phyloP scores from a whole-genome alignment of 2,113 vertebrate genomes.

The Solenodon paradoxus region DNA sequence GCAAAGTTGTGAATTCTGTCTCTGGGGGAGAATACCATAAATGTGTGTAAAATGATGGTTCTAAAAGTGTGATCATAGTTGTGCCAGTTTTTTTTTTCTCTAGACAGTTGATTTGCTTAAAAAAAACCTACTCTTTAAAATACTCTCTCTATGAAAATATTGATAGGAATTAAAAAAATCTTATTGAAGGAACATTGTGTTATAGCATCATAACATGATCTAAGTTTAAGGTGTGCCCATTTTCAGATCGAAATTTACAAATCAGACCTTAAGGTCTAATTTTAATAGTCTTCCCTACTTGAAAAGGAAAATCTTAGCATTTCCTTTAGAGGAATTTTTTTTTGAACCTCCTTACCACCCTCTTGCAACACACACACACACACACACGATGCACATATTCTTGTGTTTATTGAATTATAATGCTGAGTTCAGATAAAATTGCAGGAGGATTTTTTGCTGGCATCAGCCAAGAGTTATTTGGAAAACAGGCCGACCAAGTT shows the following conservation, averaged over 20 bases:
- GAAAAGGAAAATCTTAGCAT: not conserved
- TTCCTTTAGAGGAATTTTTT: not conserved
- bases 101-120: not conserved
- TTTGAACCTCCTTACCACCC: not conserved
- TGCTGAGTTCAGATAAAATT: conserved; percentile 31
- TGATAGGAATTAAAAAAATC: not conserved
- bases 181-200: no score
- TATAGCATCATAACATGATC: no score
- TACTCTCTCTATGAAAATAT: conserved; percentile 23
- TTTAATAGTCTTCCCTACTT: not conserved
- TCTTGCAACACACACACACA: not conserved
- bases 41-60: not conserved
- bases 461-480: conserved; percentile 18
- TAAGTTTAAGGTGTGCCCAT: no score
- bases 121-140: not conserved
- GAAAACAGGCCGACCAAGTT: conserved; percentile 62
- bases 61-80: not conserved
- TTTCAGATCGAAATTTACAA: no score
- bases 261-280: not conserved
- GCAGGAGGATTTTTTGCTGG: not conserved
- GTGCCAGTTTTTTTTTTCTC: not conserved
- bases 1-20: not conserved
- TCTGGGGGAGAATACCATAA: not conserved
- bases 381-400: not conserved
- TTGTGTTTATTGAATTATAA: conserved; percentile 35